Conservation (phyloP, 2,888 invertebrate genomes). For the Yponomeuta evonymella region DNA sequence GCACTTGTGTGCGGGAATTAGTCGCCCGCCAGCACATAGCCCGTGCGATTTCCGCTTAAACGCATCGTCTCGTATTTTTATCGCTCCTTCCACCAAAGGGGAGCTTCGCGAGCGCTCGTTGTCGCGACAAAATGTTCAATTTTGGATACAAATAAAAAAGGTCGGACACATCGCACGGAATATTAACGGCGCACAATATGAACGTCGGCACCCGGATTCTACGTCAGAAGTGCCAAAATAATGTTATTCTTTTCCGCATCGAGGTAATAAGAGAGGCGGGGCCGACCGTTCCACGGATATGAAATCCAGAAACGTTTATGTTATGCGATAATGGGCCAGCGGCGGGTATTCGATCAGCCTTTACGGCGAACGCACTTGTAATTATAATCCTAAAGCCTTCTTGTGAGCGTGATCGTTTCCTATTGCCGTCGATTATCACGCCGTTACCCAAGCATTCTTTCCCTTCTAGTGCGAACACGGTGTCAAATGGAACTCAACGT, state of each 20-base stretch:
- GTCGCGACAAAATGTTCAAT: conserved; percentile 75
- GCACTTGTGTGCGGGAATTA: conserved; percentile 2
- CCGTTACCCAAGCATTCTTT: neutral
- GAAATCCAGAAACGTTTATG: conserved; percentile 73
- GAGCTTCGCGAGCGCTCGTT: conserved; percentile 56
- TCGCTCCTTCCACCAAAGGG: conserved; percentile 55
- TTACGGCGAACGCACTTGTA: conserved; percentile 60
- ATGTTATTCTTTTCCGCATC: conserved; percentile 73
- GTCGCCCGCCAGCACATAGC: conserved; percentile 30
- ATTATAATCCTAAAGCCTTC: conserved; percentile 68
- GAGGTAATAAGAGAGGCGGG: conserved; percentile 68
- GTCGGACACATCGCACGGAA: conserved; percentile 71
- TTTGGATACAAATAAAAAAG: conserved; percentile 77
- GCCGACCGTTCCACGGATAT: conserved; percentile 69
- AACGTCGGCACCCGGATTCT: conserved; percentile 72
- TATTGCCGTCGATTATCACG: conserved; percentile 54
- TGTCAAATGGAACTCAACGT: neutral
- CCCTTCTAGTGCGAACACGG: neutral
- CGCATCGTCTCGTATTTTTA: conserved; percentile 60
- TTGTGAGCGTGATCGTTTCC: conserved; percentile 67
- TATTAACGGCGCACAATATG: conserved; percentile 75
- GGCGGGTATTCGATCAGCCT: conserved; percentile 63
- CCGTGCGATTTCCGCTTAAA: conserved; percentile 48
- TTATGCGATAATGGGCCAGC: conserved; percentile 59
- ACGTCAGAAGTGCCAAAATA: conserved; percentile 73